phyloP scores from a whole-genome alignment of 1,140 invertebrate genomes.

The Helicoverpa armigera region DNA sequence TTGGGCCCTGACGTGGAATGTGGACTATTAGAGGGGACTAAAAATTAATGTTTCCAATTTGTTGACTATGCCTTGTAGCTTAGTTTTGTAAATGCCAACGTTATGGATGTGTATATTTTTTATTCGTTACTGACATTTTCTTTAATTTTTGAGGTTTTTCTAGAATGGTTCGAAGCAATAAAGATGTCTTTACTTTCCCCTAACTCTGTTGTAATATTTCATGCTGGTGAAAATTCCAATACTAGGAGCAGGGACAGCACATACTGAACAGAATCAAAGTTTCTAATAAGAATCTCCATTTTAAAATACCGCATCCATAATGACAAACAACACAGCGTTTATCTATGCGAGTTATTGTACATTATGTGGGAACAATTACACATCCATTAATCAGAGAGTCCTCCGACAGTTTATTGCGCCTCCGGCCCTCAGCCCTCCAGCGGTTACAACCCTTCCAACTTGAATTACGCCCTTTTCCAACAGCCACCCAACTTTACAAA shows the following conservation, averaged over 20 bases:
- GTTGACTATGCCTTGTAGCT: constrained; percentile 12
- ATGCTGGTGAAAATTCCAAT: no score
- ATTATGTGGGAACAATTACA: constrained; percentile 82
- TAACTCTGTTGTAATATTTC: no score
- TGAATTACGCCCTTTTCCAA: constrained; percentile 67
- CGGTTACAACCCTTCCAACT: constrained; percentile 67
- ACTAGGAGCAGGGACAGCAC: no score
- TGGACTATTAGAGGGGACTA: constrained; percentile 68
- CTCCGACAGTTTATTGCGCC: constrained; percentile 66
- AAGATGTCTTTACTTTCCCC: no score
- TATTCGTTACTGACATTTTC: no score
- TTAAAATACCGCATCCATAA: constrained; percentile 20
- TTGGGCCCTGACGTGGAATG: constrained; percentile 63
- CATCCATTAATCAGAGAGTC: constrained; percentile 74
- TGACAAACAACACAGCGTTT: constrained; percentile 58
- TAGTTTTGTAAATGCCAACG: background rate
- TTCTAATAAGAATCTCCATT: background rate
- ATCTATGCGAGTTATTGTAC: constrained; percentile 75
- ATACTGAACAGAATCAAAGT: background rate
- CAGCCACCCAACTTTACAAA: constrained; percentile 60
- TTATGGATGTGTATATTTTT: constrained; percentile 3
- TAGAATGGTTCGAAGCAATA: no score
- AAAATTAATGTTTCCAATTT: constrained; percentile 65
- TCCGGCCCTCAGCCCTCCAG: constrained; percentile 60
- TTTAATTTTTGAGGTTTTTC: no score